These are phyloP conservation scores for Nannoperca australis DNA, from an alignment of 2,797 vertebrate genomes.

Conservation along the genomic window DNA sequence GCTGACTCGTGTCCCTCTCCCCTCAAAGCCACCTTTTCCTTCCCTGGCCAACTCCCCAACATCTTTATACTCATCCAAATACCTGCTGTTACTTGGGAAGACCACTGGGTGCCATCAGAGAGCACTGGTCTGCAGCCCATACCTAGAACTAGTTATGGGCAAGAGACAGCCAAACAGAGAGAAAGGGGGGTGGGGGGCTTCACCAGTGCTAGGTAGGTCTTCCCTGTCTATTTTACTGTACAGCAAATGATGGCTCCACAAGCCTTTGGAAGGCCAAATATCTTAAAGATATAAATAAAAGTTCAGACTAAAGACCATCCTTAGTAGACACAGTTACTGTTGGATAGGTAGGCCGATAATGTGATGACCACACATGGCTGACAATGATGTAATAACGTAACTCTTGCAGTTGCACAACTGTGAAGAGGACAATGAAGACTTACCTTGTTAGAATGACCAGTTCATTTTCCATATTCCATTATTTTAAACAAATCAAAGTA, in stretches of 20 bases:
- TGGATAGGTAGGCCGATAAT: too few relatives aligned
- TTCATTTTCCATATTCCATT: background rate
- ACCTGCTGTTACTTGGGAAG: slow-evolving; percentile 46
- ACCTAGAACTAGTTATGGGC: background rate
- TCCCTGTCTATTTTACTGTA: background rate
- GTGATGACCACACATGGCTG: too few relatives aligned
- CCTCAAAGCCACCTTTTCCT: background rate
- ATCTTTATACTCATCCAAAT: slow-evolving; percentile 19
- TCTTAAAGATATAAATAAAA: background rate
- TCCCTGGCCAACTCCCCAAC: slow-evolving; percentile 29
- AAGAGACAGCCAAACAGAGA: background rate
- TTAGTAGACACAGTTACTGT: background rate
- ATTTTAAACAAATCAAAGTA: background rate
- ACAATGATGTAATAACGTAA: background rate
- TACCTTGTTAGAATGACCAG: background rate
- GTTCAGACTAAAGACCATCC: background rate
- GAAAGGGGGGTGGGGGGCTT: background rate
- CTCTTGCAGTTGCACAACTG: background rate
- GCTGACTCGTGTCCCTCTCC: slow-evolving; percentile 3
- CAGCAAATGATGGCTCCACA: background rate
- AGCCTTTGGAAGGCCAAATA: background rate
- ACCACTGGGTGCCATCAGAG: slow-evolving; percentile 73
- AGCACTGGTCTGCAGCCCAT: slow-evolving; percentile 23
- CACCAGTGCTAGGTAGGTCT: slow-evolving; percentile 10
- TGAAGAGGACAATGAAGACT: background rate